These are phyloP conservation scores for Drosophila obscura DNA, from an alignment of 1,140 invertebrate genomes.

Conservation along the genomic window DNA sequence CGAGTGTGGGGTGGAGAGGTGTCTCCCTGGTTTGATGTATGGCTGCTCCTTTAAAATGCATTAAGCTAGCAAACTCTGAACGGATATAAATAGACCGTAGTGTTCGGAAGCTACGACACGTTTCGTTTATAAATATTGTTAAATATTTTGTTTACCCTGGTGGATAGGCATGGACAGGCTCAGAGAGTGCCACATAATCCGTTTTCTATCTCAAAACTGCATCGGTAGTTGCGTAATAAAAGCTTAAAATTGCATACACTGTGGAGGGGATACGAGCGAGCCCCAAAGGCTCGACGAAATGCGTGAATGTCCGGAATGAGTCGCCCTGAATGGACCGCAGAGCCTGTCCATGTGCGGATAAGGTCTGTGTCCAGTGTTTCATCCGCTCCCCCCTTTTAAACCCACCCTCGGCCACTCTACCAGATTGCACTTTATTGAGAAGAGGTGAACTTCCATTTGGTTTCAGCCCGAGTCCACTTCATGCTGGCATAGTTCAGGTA, in stretches of 20 bases:
- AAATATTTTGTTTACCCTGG: neutral
- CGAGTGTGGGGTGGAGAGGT: neutral
- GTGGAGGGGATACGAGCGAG: neutral
- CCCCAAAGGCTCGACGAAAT: slow-evolving; percentile 1
- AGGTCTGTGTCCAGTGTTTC: slow-evolving; percentile 15
- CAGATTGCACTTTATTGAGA: slow-evolving; percentile 57
- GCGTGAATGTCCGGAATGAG: slow-evolving; percentile 14
- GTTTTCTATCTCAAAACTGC: slow-evolving; percentile 35
- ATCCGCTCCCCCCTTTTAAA: slow-evolving; percentile 28
- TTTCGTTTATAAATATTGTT: slow-evolving; percentile 10
- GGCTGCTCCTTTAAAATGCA: slow-evolving; percentile 35
- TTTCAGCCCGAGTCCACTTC: slow-evolving; percentile 8
- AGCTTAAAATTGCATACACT: slow-evolving; percentile 32
- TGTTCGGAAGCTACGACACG: slow-evolving; percentile 1
- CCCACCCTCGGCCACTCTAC: slow-evolving; percentile 30
- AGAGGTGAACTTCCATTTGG: slow-evolving; percentile 39
- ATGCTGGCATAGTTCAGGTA: slow-evolving; percentile 19
- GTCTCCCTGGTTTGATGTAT: slow-evolving; percentile 19
- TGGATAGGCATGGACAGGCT: neutral
- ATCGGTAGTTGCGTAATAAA: slow-evolving; percentile 44
- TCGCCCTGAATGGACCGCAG: slow-evolving; percentile 17
- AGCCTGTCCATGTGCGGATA: slow-evolving; percentile 41
- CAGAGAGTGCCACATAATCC: slow-evolving; percentile 8
- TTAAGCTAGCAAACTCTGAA: slow-evolving; percentile 23
- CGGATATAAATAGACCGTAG: neutral